These are phyloP conservation scores for Eupithecia vulgata DNA, from an alignment of 2,888 invertebrate species.

Conservation along the genomic window DNA sequence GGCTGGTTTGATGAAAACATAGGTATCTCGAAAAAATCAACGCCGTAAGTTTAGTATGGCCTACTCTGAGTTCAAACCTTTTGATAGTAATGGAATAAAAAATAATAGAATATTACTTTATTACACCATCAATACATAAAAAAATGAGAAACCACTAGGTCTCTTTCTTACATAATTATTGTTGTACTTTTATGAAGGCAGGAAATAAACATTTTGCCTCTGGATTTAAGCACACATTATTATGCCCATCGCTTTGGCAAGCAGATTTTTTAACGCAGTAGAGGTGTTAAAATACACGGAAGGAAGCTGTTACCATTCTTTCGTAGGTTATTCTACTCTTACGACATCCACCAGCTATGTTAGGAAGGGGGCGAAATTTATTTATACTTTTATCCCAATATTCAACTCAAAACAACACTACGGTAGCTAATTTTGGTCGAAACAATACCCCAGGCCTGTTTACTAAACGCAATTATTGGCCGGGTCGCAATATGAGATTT, in stretches of 20 bases:
- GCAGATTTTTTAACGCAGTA: neutral
- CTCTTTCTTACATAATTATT: no score
- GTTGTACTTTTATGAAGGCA: no score
- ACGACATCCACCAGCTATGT: neutral
- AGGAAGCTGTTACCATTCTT: neutral
- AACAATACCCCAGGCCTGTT: conserved; percentile 52
- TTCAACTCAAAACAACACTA: neutral
- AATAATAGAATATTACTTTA: no score
- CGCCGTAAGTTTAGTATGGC: no score
- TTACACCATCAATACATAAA: no score
- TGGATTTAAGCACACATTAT: no score
- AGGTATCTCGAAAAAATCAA: neutral
- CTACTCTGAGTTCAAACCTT: no score
- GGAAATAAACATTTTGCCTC: no score
- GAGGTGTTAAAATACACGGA: no score
- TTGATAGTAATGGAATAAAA: no score
- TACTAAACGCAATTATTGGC: conserved; percentile 79
- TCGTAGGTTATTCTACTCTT: neutral
- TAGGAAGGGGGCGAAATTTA: neutral
- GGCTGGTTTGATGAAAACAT: neutral
- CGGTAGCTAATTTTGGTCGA: conserved; percentile 28
- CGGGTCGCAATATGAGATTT: conserved; percentile 81
- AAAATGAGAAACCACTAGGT: no score
- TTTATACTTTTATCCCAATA: neutral
- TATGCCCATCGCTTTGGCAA: no score